These are phyloP conservation scores for Idaea dimidiata DNA, from an alignment of 2,888 invertebrate genomes.

Conservation along the genomic window DNA sequence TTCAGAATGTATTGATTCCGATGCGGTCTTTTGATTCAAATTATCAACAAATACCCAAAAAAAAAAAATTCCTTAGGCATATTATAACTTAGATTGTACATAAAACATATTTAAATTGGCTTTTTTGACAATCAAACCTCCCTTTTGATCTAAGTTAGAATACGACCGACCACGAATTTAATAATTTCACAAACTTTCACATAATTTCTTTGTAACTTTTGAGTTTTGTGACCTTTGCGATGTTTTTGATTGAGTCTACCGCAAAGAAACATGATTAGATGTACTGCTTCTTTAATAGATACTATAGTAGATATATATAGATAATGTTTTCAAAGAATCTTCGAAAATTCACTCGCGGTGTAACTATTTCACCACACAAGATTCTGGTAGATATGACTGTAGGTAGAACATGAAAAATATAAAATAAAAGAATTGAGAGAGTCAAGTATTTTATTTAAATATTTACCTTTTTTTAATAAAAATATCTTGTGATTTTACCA, in stretches of 20 bases:
- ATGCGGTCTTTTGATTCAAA: slow-evolving; percentile 32
- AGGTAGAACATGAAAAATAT: no score
- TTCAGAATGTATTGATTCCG: slow-evolving; percentile 36
- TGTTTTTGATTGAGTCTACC: not conserved
- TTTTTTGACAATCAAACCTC: slow-evolving; percentile 14
- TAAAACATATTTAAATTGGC: not conserved
- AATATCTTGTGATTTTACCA: no score
- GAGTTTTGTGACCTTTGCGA: not conserved
- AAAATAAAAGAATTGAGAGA: no score
- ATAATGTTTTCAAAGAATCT: no score
- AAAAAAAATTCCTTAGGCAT: no score
- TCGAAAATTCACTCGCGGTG: no score
- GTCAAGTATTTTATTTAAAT: no score
- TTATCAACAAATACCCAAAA: slow-evolving; percentile 19
- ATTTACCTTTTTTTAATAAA: no score
- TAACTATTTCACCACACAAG: no score
- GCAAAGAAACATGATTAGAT: not conserved
- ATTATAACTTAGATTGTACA: not conserved
- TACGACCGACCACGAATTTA: slow-evolving; percentile 1
- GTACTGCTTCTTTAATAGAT: not conserved
- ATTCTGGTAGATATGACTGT: no score
- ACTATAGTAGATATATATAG: no score
- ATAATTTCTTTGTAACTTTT: not conserved
- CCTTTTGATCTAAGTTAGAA: slow-evolving; percentile 26
- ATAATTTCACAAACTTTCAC: slow-evolving; percentile 5